Base-by-base conservation (phyloP, 2,113 vertebrate genomes). In the Pluvialis apricaria region DNA sequence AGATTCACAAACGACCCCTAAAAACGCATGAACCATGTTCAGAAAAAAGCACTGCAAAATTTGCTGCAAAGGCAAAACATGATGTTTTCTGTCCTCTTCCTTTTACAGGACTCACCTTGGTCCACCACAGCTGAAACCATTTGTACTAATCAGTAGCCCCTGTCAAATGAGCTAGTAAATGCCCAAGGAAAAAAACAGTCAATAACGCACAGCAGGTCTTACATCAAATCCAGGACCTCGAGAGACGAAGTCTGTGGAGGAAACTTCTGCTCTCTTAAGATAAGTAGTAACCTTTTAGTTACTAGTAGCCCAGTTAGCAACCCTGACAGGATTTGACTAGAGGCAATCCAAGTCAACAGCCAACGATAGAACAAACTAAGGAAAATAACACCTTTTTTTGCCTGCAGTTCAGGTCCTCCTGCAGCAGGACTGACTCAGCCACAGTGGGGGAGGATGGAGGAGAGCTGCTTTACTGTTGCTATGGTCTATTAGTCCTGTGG, bases 51-150 rank as follows among this genome's bases (percentile, higher is more conserved):
- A 20, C 28, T 22, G 34, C 11, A 45, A 78, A 57, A 40, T 32
- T 20, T 57, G 9, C 29, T 51, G 7, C 15, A 18, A 73, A 58
- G 15, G 45, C 29, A 49, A 73, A 76, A 80, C 4, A 5, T 3
- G 7, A 3, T 29, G 3, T 11, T 2, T 73, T 66, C 12, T 45
- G 1, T 28, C 54, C 47, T 15, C 0, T 26, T 29, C 12, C 26
- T 61, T 70, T 78, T 36, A 45, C 15, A 76, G 22, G 36, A 24
- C 40, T 82, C 31, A 7, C 20, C 4, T 4, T 57, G 45, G n/a
- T 51, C 47, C n/a, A 32, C 42, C 45, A 28, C 19, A 75, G 34
- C 9, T 75, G 51, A 49, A 73, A 70, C 34, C 61, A 20, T 49
- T 25, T 38, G 5, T 6, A 24, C 1, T 11, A 22, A 88, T 47